Conservation (phyloP, 2,113 vertebrate genomes). For the Nicator chloris region DNA sequence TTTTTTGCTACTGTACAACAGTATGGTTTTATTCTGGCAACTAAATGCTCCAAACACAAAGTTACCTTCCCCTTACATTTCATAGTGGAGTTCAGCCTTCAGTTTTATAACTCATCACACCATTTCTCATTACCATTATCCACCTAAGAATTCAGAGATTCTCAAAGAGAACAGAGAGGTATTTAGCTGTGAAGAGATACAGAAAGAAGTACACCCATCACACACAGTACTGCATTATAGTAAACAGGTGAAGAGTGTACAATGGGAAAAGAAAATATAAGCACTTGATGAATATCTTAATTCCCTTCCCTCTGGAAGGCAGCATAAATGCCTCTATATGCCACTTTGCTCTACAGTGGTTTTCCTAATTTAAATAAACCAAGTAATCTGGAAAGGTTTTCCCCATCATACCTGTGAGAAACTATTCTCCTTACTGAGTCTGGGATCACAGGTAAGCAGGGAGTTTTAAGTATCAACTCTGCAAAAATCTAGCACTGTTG, state of each 20-base stretch:
- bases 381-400: background rate
- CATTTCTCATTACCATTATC: conserved; percentile 10
- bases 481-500: background rate
- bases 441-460: background rate
- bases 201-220: conserved; percentile 10
- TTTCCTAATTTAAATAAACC: conserved; percentile 22
- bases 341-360: background rate
- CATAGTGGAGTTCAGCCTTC: conserved; percentile 12
- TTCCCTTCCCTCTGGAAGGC: background rate
- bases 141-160: background rate
- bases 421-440: background rate
- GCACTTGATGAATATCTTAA: conserved; percentile 36
- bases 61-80: background rate
- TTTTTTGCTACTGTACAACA: background rate
- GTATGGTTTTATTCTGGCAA: background rate
- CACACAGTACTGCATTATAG: background rate
- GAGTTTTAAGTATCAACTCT: background rate
- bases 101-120: background rate
- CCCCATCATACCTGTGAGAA: background rate
- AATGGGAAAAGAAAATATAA: background rate
- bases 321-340: no score
- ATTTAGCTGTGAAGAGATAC: background rate
- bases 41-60: background rate
- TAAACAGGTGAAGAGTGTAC: background rate
- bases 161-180: background rate